Base-by-base conservation (phyloP, 2,888 invertebrate genomes). In the Tuberolachnus salignus region DNA sequence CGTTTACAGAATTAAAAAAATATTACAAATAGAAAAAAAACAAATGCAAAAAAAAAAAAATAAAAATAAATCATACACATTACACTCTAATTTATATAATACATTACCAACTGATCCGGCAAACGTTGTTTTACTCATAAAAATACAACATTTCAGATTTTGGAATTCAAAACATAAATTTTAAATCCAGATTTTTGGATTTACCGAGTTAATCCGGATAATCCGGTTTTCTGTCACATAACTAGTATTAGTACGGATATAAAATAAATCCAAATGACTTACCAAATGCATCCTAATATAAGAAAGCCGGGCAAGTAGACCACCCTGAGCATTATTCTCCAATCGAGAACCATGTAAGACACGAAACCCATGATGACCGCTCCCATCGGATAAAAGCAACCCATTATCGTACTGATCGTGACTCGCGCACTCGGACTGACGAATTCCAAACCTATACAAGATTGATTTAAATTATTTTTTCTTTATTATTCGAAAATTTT, bases 361-460 rank as follows among this genome's bases (percentile, higher is more conserved):
- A 88, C 84, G 2, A 89, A 84, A 0, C 89, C 91, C 9, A 91
- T 87, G 2, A 88, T 82, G 0, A 90, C 89, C 84, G 91, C 91
- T 6, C 91, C 91, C 61, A 89, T 82, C 0, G 90, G 90, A 84
- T 90, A 91, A 83, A 91, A 89, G 83, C 90, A 89, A 83, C 90
- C 89, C 66, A 90, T 85, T 26, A 89, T n/a, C 21, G 81, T 80
- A 55, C 80, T 80, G 21, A 69, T 71, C 49, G 93, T 85, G 21
- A 92, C 91, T 44, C 94, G 88, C 69, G 90, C 89, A 81, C 89
- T 89, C 13, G 92, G 91, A 1, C 92, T 92, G 44, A 93, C 90
- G 86, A 93, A 88, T 85, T 94, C 94, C 82, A 94, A 88, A 53
- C 90, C 91, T 49, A 42, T 64, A 57, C 61, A 14, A 80, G 19